phyloP scores from a whole-genome alignment of 1,140 invertebrate species.

The Gerris buenoi region DNA sequence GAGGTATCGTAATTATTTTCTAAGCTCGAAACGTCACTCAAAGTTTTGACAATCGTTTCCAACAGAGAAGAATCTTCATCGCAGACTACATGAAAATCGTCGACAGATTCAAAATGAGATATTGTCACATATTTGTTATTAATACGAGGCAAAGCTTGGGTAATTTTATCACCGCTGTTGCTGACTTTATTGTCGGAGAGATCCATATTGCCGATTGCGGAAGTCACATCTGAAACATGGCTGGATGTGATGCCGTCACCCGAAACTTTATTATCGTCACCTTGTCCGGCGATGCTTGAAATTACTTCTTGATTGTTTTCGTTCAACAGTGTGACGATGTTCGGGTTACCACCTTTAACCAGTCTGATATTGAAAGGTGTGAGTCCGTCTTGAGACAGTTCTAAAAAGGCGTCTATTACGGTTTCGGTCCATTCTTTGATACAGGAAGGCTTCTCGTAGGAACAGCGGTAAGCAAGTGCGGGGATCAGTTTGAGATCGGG shows the following conservation, averaged over 20 bases:
- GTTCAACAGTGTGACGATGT: slow-evolving; percentile 5
- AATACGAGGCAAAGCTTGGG: no score
- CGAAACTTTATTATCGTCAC: no score
- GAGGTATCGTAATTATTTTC: background rate
- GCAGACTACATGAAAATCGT: background rate
- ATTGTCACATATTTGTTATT: background rate
- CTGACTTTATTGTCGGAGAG: background rate
- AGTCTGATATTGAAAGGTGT: slow-evolving; percentile 10
- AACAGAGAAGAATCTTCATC: background rate
- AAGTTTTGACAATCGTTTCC: background rate
- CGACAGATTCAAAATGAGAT: background rate
- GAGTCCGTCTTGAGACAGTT: slow-evolving; percentile 2
- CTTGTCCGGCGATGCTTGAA: no score
- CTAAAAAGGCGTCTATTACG: slow-evolving; percentile 7
- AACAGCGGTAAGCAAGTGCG: slow-evolving; percentile 10
- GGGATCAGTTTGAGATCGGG: slow-evolving; percentile 30
- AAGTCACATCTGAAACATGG: no score
- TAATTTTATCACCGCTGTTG: no score
- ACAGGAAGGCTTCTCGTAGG: background rate
- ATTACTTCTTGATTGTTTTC: background rate
- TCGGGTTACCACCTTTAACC: slow-evolving; percentile 3
- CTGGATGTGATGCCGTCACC: no score
- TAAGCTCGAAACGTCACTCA: background rate
- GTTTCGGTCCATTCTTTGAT: slow-evolving; percentile 5
- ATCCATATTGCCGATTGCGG: no score